phyloP scores from a whole-genome alignment of 1,140 invertebrate species.

The Drosophila mauritiana region DNA sequence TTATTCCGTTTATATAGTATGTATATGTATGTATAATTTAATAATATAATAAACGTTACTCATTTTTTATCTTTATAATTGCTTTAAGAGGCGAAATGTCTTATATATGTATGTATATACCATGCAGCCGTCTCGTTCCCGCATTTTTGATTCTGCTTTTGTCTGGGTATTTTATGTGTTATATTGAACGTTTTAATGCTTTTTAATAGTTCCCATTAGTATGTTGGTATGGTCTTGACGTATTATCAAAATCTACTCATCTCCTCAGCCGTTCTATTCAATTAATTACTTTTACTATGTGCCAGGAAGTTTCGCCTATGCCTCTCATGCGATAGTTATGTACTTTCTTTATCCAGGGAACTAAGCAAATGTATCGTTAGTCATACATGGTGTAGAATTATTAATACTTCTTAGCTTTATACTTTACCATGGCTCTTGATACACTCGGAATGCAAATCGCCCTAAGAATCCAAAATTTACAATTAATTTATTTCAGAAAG shows the following conservation, averaged over 20 bases:
- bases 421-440: constrained; percentile 31
- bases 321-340: constrained; percentile 11
- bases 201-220: constrained; percentile 36
- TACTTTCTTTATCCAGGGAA: constrained; percentile 9
- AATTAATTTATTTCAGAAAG: background rate
- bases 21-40: constrained; percentile 76
- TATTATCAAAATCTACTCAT: constrained; percentile 49
- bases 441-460: constrained; percentile 6
- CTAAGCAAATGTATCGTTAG: constrained; percentile 27
- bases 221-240: constrained; percentile 38
- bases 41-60: constrained; percentile 66
- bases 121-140: constrained; percentile 27
- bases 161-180: constrained; percentile 24
- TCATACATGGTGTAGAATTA: constrained; percentile 19
- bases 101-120: constrained; percentile 64
- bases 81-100: constrained; percentile 83
- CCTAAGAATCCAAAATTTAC: background rate
- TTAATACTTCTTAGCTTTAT: constrained; percentile 31
- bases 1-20: constrained; percentile 75
- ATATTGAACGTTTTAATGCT: constrained; percentile 33
- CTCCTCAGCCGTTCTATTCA: constrained; percentile 15
- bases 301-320: constrained; percentile 8
- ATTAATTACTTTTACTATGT: constrained; percentile 26
- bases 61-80: constrained; percentile 83
- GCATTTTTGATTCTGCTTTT: constrained; percentile 51